Conservation (phyloP, 2,113 vertebrate genomes). For the Heterocephalus glaber region DNA sequence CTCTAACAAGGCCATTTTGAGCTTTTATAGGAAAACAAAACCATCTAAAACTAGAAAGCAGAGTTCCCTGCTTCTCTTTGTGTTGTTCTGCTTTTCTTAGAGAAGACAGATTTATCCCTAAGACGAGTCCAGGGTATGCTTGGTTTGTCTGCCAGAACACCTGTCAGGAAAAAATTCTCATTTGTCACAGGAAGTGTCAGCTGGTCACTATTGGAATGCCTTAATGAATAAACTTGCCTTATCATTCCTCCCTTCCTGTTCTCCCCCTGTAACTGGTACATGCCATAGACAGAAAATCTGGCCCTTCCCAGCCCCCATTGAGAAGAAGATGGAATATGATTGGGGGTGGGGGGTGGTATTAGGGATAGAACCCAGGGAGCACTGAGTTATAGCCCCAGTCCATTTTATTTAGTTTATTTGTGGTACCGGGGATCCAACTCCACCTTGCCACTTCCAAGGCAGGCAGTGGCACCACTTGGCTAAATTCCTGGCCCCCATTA, state of each 20-base stretch:
- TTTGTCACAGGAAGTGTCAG: constrained; percentile 73
- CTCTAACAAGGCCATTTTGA: constrained; percentile 1
- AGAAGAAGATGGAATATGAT: constrained; percentile 13
- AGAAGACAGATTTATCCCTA: constrained; percentile 32
- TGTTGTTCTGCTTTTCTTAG: constrained; percentile 37
- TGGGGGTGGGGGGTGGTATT: background rate
- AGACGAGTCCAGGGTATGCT: background rate
- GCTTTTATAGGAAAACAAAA: constrained; percentile 37
- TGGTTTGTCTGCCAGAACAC: constrained; percentile 61
- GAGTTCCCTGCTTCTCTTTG: constrained; percentile 9
- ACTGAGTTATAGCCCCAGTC: background rate
- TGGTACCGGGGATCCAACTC: no score
- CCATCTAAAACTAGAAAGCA: constrained; percentile 57
- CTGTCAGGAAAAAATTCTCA: constrained; percentile 67
- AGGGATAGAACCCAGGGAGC: background rate
- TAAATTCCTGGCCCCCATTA: no score
- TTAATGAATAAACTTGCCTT: constrained; percentile 42
- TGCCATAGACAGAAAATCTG: constrained; percentile 39
- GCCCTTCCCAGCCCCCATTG: background rate
- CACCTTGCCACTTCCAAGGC: no score
- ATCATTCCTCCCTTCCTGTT: constrained; percentile 35
- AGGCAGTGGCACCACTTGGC: no score
- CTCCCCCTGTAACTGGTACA: constrained; percentile 34
- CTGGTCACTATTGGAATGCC: constrained; percentile 69
- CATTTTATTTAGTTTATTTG: no score